Conservation (phyloP, 1,140 invertebrate species). For the Tachypleus tridentatus region DNA sequence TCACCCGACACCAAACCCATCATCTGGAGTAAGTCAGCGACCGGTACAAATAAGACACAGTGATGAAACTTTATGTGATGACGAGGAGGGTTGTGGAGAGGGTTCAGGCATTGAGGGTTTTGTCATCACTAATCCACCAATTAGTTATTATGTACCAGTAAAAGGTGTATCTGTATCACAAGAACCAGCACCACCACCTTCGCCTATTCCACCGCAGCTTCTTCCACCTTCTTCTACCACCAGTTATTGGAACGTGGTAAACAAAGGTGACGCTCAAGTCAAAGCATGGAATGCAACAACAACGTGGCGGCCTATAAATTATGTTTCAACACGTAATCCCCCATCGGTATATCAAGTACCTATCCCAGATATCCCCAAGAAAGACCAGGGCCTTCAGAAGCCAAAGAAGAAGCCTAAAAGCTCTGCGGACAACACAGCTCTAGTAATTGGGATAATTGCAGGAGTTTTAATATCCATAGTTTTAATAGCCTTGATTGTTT, state of each 20-base stretch:
- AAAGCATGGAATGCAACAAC: slow-evolving; percentile 3
- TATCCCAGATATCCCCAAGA: slow-evolving; percentile 5
- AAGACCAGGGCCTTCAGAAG: slow-evolving; percentile 8
- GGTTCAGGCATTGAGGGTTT: neutral
- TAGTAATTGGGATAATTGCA: slow-evolving; percentile 79
- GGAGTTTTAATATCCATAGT: slow-evolving; percentile 81
- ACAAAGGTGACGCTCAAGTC: neutral
- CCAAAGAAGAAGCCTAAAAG: slow-evolving; percentile 14
- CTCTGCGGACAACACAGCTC: slow-evolving; percentile 35
- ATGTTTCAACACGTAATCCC: slow-evolving; percentile 11
- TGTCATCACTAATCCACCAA: neutral
- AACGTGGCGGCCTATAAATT: slow-evolving; percentile 8
- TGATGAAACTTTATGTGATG: slow-evolving; percentile 18
- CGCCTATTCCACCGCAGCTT: no score
- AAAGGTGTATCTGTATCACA: no score
- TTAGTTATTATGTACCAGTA: neutral
- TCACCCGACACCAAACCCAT: slow-evolving; percentile 34
- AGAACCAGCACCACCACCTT: no score
- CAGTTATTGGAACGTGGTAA: no score
- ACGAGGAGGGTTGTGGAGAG: slow-evolving; percentile 17
- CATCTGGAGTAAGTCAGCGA: slow-evolving; percentile 14
- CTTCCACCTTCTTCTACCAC: no score
- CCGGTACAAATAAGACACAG: slow-evolving; percentile 3
- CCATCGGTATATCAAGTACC: slow-evolving; percentile 19
- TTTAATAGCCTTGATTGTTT: slow-evolving; percentile 72